Base-by-base conservation (phyloP, 2,888 invertebrate genomes). In the Hypolimnas misippus region DNA sequence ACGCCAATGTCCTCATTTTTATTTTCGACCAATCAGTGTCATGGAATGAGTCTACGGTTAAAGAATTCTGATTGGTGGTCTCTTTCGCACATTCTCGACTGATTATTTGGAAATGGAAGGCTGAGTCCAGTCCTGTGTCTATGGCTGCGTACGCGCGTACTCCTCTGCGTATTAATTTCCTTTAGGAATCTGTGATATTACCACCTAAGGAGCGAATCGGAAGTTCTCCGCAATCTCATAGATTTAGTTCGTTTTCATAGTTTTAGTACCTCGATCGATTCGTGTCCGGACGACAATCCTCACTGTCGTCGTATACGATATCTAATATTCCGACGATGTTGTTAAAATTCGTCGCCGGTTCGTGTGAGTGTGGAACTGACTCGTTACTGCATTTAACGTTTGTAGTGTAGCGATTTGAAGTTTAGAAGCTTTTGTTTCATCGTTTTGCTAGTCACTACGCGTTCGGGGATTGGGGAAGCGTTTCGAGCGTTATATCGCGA, bases 151-250 rank as follows among this genome's bases (percentile, higher is more conserved):
- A 35, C 58, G 59, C 51, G 52, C 4, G 35, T 0, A 38, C 33
- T 8, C 8, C 33, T 33, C 33, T 33, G 61, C 58, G 51, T 64
- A 52, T 52, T 66, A 62, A 55, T 68, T 84, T 80, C 75, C 78
- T 82, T 82, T 85, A 84, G 84, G 81, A 86, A 89, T 88, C 89
- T 89, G 89, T 89, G 89, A 89, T 89, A 89, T 89, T 89, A 89
- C 83, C 86, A 87, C 87, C 87, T 88, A 85, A 86, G 89, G 82
- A 84, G 83, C 81, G 74, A 73, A 59, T 67, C 65, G 70, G 63
- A 51, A 14, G 46, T 57, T 53, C 72, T 72, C 75, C 70, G 78
- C 74, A 78, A 80, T 82, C 83, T 85, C 84, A 74, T 79, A 83
- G 82, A 66, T 76, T 78, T 81, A 70, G 66, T 66, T 70, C 56